Conservation (phyloP, 2,888 invertebrate genomes). For the Globia sparganii region DNA sequence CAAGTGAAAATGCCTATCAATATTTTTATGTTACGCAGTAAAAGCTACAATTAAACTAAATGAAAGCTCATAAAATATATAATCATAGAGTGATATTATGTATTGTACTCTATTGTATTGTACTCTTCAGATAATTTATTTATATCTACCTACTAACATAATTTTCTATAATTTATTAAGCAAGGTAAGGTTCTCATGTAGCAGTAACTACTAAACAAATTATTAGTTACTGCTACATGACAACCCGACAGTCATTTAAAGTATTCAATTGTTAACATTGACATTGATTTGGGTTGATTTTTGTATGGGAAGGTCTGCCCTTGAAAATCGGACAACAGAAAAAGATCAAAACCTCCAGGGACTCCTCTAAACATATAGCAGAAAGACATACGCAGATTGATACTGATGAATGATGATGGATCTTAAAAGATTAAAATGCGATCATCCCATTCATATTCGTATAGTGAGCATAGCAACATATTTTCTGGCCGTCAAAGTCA, state of each 20-base stretch:
- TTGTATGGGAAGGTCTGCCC: neutral
- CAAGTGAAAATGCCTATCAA: neutral
- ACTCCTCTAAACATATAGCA: neutral
- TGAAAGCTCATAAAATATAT: constrained; percentile 16
- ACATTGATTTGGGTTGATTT: constrained; percentile 25
- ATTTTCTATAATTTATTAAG: neutral
- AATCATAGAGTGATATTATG: neutral
- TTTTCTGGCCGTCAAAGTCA: neutral
- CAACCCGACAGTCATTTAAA: neutral
- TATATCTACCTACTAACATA: neutral
- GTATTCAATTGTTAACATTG: constrained; percentile 1
- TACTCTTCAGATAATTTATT: neutral
- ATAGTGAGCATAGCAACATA: neutral
- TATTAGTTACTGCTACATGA: neutral
- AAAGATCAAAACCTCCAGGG: constrained; percentile 8
- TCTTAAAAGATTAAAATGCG: neutral
- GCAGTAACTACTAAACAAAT: neutral
- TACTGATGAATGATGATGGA: neutral
- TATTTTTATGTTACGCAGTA: neutral
- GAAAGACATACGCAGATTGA: neutral
- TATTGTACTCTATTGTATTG: neutral
- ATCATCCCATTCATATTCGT: neutral
- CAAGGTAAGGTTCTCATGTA: no score
- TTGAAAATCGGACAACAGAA: neutral
- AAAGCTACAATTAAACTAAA: constrained; percentile 18